A percentile compares a stretch with the other conserved stretches of the same genome.
Conservation (phyloP, 2,797 vertebrate genomes). For the Bucorvus abyssinicus region DNA sequence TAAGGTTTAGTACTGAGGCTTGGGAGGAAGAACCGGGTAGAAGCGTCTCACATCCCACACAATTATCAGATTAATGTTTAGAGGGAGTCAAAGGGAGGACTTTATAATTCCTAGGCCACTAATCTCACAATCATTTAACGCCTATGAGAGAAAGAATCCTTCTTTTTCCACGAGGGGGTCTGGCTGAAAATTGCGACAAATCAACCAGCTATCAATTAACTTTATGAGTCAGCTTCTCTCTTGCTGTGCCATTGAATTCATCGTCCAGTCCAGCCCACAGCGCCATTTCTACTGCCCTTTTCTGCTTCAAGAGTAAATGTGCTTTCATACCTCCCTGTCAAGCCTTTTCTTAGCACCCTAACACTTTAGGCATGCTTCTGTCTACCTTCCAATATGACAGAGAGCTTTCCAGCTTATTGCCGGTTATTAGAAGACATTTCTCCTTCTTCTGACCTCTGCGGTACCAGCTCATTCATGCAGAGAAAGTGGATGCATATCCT, state of each 20-base stretch:
- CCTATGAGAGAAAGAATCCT: not conserved
- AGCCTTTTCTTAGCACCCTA: not conserved
- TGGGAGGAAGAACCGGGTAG: not conserved
- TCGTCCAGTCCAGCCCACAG: not conserved
- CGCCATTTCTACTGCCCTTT: not conserved
- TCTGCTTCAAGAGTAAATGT: not conserved
- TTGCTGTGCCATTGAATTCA: not conserved
- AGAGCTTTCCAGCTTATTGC: not conserved
- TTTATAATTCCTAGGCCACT: conserved; percentile 16
- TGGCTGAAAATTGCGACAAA: conserved; percentile 6
- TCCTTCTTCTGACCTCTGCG: conserved; percentile 53
- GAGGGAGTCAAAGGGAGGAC: conserved; percentile 14
- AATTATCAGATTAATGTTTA: conserved; percentile 21
- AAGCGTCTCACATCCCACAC: not conserved
- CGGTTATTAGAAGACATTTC: conserved; percentile 23
- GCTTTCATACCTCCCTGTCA: not conserved
- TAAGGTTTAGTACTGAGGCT: not conserved
- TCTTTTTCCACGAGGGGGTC: not conserved
- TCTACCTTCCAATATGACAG: not conserved
- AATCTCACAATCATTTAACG: conserved; percentile 3
- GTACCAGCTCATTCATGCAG: conserved; percentile 39
- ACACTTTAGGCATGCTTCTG: not conserved
- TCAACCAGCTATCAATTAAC: not conserved
- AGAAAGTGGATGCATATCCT: conserved; percentile 44
- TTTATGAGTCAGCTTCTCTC: conserved; percentile 12